Conservation (phyloP, 2,113 vertebrate species). For the Capricornis sumatraensis region DNA sequence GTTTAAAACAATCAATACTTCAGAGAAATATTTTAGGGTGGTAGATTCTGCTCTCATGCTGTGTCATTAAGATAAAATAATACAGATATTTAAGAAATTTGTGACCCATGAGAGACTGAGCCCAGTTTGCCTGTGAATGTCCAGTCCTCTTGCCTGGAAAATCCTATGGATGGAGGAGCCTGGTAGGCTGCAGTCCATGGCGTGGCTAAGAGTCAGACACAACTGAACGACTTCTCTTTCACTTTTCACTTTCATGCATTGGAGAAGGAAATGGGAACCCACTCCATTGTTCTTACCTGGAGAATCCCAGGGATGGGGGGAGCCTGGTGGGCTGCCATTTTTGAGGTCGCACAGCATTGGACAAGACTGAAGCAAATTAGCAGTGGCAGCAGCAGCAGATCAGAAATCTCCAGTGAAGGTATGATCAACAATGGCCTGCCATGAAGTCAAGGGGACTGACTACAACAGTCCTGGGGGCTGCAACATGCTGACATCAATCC, state of each 20-base stretch:
- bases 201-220: too few relatives aligned
- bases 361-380: too few relatives aligned
- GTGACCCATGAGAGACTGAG: background rate
- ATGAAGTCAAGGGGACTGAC: background rate
- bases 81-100: background rate
- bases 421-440: background rate
- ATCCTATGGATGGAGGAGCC: too few relatives aligned
- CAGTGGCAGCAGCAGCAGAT: background rate
- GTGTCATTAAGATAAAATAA: background rate
- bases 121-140: background rate
- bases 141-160: background rate
- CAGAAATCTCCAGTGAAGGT: background rate
- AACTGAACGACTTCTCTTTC: too few relatives aligned
- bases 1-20: background rate
- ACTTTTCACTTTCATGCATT: background rate
- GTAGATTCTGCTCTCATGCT: background rate
- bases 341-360: too few relatives aligned
- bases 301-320: too few relatives aligned
- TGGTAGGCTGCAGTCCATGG: too few relatives aligned
- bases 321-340: too few relatives aligned
- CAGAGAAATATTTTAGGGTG: background rate
- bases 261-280: too few relatives aligned
- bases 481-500: background rate
- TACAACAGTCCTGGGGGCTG: background rate
- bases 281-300: too few relatives aligned